Evolutionary conservation across 1,140 invertebrate genomes (phyloP).

Genomic region (Rhopalosiphum padi): DNA sequence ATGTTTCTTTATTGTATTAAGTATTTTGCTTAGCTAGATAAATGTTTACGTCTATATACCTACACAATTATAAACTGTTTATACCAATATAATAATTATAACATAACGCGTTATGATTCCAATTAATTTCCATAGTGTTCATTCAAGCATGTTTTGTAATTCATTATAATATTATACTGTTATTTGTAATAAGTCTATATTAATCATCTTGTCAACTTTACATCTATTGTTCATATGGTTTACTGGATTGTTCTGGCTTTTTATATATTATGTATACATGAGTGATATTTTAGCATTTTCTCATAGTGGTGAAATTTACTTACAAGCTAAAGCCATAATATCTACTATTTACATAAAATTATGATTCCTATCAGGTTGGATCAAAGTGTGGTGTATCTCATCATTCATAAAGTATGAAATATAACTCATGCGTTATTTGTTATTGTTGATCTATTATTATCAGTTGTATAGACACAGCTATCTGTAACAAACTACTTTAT

Average conservation of each 20-base stretch:
- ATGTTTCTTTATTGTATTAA: not conserved
- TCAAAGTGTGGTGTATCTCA: not conserved
- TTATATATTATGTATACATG: not conserved
- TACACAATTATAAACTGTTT: not conserved
- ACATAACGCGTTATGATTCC: not conserved
- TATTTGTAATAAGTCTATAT: not conserved
- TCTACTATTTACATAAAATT: not conserved
- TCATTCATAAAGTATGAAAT: not conserved
- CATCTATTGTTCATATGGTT: not conserved
- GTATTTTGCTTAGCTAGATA: not conserved
- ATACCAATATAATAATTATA: not conserved
- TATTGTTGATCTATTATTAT: not conserved
- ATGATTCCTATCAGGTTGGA: not conserved
- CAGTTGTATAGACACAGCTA: not conserved
- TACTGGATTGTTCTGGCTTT: not conserved
- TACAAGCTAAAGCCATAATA: not conserved
- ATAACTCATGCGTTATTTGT: not conserved
- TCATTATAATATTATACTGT: not conserved
- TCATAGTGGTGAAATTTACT: not conserved
- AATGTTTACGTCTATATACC: not conserved
- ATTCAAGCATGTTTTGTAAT: not conserved
- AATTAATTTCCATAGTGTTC: conserved; percentile 3
- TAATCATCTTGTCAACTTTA: conserved; percentile 1
- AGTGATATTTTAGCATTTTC: not conserved
- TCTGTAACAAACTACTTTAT: not conserved